Base-by-base conservation (phyloP, 1,140 invertebrate genomes). In the Pogonomyrmex barbatus region DNA sequence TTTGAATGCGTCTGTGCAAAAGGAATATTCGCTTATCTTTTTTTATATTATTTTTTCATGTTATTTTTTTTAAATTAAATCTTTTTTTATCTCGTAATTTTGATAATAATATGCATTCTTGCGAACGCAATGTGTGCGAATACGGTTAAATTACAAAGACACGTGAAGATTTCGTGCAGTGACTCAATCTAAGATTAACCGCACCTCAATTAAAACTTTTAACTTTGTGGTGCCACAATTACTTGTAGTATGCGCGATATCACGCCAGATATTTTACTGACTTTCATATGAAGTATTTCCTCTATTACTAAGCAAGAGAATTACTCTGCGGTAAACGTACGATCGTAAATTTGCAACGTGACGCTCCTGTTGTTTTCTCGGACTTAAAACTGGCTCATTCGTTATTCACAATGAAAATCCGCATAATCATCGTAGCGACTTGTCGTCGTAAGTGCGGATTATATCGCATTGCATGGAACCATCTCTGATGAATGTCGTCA, bases 101-200 rank as follows among this genome's bases (percentile, higher is more conserved):
- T 24, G 24, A 24, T 24, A 24, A 24, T 24, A 24, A 24, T 68
- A 8, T 42, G 39, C 33, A 10, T 47, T 1, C 67, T 12, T 30
- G 3, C 4, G 54, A 24, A 58, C n/a, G 24, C 12, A 4, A n/a
- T 10, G 56, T 47, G 33, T 14, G 45, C 17, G 60, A 71, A 4
- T 14, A 2, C 12, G 6, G n/a, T 14, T 42, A 9, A 36, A 68
- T 39, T 60, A 12, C n/a, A 1, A 24, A n/a, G 50, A 8, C 52
- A 70, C 45, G 62, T 33, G 4, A 33, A 12, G 45, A 52, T 52
- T 39, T 68, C 12, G 14, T 58, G 6, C 84, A 76, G 84, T 89
- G 82, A 79, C 87, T 89, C 45, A 56, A 90, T 90, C 67, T 62
- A 62, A 8, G 73, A n/a, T 30, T 65, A 75, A 68, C 36, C 17